Evolutionary conservation across 2,113 vertebrate genomes (phyloP).

Genomic region (Pandion haliaetus): DNA sequence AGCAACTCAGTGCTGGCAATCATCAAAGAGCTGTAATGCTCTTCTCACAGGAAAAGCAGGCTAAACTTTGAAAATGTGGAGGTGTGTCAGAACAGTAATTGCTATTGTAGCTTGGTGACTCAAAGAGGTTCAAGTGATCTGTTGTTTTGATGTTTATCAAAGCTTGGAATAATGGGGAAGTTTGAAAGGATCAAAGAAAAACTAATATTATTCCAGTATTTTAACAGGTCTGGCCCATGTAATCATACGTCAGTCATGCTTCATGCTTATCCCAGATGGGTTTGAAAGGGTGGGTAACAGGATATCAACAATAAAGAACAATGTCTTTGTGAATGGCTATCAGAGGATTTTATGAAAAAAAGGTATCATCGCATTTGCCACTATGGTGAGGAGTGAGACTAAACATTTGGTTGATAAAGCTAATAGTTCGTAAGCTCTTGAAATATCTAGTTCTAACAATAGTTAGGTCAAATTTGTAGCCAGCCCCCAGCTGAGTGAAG

Average conservation of each 20-base stretch:
- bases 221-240: neutral
- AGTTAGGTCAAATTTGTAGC: neutral
- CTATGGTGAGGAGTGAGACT: neutral
- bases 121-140: neutral
- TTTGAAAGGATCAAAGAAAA: neutral
- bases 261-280: neutral
- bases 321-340: neutral
- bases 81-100: neutral
- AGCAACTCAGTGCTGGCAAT: neutral
- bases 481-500: neutral
- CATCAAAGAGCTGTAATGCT: neutral
- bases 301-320: neutral
- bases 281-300: neutral
- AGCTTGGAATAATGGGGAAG: neutral
- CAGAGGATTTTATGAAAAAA: neutral
- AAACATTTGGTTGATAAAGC: neutral
- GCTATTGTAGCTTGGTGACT: neutral
- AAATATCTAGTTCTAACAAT: neutral
- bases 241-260: neutral
- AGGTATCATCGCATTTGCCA: neutral
- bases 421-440: neutral
- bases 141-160: neutral
- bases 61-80: neutral
- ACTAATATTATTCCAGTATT: neutral
- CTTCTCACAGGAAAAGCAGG: neutral